Conservation (phyloP, 1,140 invertebrate species). For the Chymomyza costata region DNA sequence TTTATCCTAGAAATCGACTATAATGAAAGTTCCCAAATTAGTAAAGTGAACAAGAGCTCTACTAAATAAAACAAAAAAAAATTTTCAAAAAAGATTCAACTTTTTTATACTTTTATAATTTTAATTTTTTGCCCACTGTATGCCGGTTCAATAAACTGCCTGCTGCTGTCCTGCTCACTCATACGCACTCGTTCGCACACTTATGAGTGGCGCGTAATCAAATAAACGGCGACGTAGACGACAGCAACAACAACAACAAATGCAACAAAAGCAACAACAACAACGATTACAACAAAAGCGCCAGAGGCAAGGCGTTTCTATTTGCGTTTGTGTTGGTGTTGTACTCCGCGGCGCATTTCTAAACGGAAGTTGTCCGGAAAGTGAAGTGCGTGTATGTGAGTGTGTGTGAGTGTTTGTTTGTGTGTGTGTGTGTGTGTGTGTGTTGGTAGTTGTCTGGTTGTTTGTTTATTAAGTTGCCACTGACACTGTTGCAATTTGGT, state of each 20-base stretch:
- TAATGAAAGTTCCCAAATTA: too few relatives aligned
- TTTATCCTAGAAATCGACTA: too few relatives aligned
- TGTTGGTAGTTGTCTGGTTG: too few relatives aligned
- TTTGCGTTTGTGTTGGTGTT: too few relatives aligned
- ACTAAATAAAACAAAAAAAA: too few relatives aligned
- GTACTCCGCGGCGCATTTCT: constrained; percentile 41
- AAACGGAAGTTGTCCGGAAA: constrained; percentile 47
- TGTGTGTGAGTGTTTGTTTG: too few relatives aligned
- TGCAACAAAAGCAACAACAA: constrained; percentile 13
- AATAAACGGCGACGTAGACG: constrained; percentile 28
- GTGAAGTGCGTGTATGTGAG: constrained; percentile 41
- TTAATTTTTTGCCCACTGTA: too few relatives aligned
- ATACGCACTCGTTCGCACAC: constrained; percentile 40
- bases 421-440: too few relatives aligned
- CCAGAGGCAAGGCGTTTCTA: background rate
- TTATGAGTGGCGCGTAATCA: constrained; percentile 49
- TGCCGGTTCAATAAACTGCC: constrained; percentile 41
- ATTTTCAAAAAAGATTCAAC: too few relatives aligned
- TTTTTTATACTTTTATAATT: too few relatives aligned
- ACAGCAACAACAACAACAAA: constrained; percentile 40
- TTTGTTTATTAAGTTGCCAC: constrained; percentile 42
- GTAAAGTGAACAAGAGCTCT: too few relatives aligned
- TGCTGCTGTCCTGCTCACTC: too few relatives aligned
- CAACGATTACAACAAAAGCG: background rate
- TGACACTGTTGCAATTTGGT: constrained; percentile 42